Evolutionary conservation across 2,888 invertebrate genomes (phyloP).

Genomic region (Pelosia muscerda): DNA sequence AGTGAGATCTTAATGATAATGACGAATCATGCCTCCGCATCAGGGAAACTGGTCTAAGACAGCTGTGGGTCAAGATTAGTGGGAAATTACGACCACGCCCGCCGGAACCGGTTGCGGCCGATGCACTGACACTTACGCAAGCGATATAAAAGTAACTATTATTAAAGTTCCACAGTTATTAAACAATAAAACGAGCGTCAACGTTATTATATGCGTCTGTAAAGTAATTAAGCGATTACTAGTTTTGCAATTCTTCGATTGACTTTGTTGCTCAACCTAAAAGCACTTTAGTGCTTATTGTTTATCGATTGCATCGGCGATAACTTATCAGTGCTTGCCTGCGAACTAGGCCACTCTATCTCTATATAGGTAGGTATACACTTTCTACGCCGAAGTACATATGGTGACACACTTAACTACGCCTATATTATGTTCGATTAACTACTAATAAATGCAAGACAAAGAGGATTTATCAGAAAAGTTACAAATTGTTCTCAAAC

Average conservation of each 20-base stretch:
- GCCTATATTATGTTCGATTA: slow-evolving; percentile 59
- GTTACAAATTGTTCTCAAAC: slow-evolving; percentile 22
- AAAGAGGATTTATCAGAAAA: slow-evolving; percentile 35
- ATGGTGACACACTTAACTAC: slow-evolving; percentile 64
- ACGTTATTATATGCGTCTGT: slow-evolving; percentile 42
- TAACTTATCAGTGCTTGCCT: slow-evolving; percentile 72
- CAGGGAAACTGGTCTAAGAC: slow-evolving; percentile 69
- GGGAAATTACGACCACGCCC: slow-evolving; percentile 71
- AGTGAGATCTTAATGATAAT: slow-evolving; percentile 60
- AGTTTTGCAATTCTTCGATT: slow-evolving; percentile 43
- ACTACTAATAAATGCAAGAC: slow-evolving; percentile 41
- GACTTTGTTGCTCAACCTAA: slow-evolving; percentile 41
- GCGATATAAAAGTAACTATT: slow-evolving; percentile 56
- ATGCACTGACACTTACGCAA: slow-evolving; percentile 72
- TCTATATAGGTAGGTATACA: slow-evolving; percentile 56
- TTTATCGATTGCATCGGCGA: slow-evolving; percentile 76
- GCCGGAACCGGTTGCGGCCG: slow-evolving; percentile 74
- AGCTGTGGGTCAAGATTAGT: slow-evolving; percentile 84
- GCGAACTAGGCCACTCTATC: slow-evolving; percentile 77
- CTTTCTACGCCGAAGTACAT: slow-evolving; percentile 57
- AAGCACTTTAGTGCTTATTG: slow-evolving; percentile 58
- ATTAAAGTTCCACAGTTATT: slow-evolving; percentile 49
- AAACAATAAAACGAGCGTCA: slow-evolving; percentile 50
- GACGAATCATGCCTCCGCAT: slow-evolving; percentile 60
- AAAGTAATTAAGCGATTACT: slow-evolving; percentile 43